These are phyloP conservation scores for Caenorhabditis sp. DNA, from an alignment of 2,888 invertebrate genomes.

Conservation along the genomic window DNA sequence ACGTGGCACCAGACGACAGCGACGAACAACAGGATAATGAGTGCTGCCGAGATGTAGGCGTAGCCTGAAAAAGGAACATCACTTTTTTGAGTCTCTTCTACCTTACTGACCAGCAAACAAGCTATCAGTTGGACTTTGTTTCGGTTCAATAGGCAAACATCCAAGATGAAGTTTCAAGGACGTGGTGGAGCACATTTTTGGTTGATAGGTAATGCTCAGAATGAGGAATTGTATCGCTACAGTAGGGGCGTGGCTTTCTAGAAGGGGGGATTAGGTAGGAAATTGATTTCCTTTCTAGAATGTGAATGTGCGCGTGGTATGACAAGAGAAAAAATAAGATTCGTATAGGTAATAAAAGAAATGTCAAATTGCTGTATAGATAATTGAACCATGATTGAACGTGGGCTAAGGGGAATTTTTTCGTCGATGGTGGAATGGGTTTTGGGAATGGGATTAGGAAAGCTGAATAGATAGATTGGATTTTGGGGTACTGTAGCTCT, in stretches of 20 bases:
- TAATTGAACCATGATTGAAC: background rate
- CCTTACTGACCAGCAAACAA: background rate
- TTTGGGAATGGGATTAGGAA: background rate
- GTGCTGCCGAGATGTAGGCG: slow-evolving; percentile 50
- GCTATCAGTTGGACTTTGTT: background rate
- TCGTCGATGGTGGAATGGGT: background rate
- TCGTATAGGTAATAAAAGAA: slow-evolving; percentile 2
- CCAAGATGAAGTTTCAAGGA: background rate
- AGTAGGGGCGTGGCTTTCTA: background rate
- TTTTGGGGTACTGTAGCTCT: no score
- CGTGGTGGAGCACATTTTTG: background rate
- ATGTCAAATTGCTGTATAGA: background rate
- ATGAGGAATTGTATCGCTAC: background rate
- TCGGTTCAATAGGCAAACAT: background rate
- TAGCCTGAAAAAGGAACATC: slow-evolving; percentile 31
- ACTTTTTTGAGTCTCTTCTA: background rate
- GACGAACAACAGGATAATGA: slow-evolving; percentile 38
- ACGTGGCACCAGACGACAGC: slow-evolving; percentile 54
- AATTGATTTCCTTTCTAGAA: slow-evolving; percentile 1
- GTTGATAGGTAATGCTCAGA: background rate
- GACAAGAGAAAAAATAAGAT: background rate
- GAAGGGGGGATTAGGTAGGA: background rate
- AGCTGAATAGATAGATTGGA: background rate
- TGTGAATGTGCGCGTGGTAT: background rate
- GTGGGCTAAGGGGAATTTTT: background rate